Percentiles rank a stretch among this genome's conserved stretches.
Evolutionary conservation across 1,140 invertebrate genomes (phyloP).

Genomic region (Monomorium pharaonis): DNA sequence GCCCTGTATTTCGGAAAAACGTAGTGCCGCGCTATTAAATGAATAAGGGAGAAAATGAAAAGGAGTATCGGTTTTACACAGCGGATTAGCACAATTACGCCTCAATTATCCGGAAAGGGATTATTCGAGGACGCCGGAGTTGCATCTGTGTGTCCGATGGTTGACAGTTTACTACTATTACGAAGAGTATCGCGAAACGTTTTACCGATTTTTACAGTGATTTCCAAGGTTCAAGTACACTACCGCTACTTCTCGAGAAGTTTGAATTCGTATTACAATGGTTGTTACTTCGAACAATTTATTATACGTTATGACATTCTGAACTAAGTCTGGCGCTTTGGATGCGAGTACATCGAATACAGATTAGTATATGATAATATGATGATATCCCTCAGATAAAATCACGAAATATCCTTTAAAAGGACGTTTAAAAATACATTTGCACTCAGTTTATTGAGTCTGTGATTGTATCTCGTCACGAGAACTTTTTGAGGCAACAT

Average conservation of each 20-base stretch:
- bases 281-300: slow-evolving; percentile 43
- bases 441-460: neutral
- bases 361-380: slow-evolving; percentile 28
- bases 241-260: slow-evolving; percentile 1
- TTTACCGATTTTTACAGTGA: slow-evolving; percentile 36
- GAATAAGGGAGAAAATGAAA: neutral
- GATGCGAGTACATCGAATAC: slow-evolving; percentile 14
- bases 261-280: slow-evolving; percentile 32
- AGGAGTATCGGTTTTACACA: neutral
- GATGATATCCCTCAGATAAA: neutral
- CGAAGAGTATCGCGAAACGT: slow-evolving; percentile 13
- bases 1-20: slow-evolving; percentile 20
- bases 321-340: slow-evolving; percentile 14
- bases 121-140: neutral
- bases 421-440: neutral
- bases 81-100: neutral
- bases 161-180: slow-evolving; percentile 21
- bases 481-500: neutral
- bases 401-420: slow-evolving; percentile 5
- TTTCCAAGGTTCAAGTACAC: slow-evolving; percentile 19
- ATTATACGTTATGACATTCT: slow-evolving; percentile 27
- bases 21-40: slow-evolving; percentile 16
- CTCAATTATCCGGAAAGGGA: neutral
- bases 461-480: neutral
- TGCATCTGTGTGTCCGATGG: neutral